Conservation (phyloP, 2,797 vertebrate species). For the Novumbra hubbsi region DNA sequence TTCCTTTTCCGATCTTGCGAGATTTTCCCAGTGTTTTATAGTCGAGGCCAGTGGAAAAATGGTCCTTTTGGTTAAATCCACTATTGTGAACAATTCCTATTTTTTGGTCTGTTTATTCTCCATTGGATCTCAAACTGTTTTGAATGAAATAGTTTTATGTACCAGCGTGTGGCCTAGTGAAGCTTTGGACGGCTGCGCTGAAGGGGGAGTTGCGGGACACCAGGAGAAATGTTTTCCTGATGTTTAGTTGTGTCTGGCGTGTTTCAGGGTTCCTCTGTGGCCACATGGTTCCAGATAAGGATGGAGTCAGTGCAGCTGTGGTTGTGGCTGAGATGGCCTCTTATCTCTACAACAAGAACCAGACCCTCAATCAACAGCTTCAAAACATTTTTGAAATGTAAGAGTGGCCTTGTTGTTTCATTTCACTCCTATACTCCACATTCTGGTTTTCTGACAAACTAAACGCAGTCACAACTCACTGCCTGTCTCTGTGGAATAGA, state of each 20-base stretch:
- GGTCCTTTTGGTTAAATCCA: neutral
- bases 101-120: neutral
- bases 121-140: neutral
- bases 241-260: conserved; percentile 13
- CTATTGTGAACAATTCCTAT: neutral
- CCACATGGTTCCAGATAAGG: conserved; percentile 86
- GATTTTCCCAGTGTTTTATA: neutral
- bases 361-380: conserved; percentile 82
- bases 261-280: conserved; percentile 90
- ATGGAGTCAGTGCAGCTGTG: conserved; percentile 89
- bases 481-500: neutral
- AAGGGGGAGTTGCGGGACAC: neutral
- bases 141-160: neutral
- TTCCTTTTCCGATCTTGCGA: neutral
- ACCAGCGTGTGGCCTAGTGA: neutral
- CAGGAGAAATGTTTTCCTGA: neutral
- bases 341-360: conserved; percentile 76
- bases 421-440: neutral
- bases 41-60: neutral
- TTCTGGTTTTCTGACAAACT: neutral
- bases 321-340: conserved; percentile 90
- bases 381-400: conserved; percentile 83
- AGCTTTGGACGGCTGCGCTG: neutral
- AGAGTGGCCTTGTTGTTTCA: conserved; percentile 36
- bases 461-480: neutral